These are phyloP conservation scores for Microcebus ravelobensis DNA, from an alignment of 2,113 vertebrate species.

Conservation along the genomic window DNA sequence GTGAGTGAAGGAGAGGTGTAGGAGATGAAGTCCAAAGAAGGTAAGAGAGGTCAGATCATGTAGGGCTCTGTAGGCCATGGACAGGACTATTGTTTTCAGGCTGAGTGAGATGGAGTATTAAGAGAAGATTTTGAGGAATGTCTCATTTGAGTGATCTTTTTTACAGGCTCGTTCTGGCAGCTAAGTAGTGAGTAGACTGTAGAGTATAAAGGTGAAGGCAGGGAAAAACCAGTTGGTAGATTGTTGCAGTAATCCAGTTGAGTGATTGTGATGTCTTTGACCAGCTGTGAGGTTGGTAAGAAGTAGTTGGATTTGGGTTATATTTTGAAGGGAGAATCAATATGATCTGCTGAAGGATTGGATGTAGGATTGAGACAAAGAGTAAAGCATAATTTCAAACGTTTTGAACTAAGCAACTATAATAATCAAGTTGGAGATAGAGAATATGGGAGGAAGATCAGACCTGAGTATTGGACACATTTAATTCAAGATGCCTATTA, in stretches of 20 bases:
- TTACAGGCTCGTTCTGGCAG: background rate
- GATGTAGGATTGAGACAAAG: background rate
- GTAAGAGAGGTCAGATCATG: background rate
- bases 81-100: background rate
- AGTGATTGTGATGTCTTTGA: background rate
- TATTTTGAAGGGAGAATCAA: background rate
- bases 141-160: background rate
- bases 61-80: background rate
- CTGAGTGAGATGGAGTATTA: background rate
- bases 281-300: background rate
- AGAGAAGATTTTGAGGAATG: background rate
- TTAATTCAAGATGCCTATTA: background rate
- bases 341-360: background rate
- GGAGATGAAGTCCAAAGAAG: background rate
- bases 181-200: background rate
- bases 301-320: background rate
- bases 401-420: background rate
- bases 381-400: background rate
- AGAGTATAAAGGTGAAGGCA: background rate
- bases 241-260: background rate
- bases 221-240: background rate
- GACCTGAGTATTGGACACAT: background rate
- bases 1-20: background rate
- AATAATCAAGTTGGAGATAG: background rate
- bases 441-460: background rate